phyloP scores from a whole-genome alignment of 2,888 invertebrate genomes.

The Theodoxus fluviatilis region DNA sequence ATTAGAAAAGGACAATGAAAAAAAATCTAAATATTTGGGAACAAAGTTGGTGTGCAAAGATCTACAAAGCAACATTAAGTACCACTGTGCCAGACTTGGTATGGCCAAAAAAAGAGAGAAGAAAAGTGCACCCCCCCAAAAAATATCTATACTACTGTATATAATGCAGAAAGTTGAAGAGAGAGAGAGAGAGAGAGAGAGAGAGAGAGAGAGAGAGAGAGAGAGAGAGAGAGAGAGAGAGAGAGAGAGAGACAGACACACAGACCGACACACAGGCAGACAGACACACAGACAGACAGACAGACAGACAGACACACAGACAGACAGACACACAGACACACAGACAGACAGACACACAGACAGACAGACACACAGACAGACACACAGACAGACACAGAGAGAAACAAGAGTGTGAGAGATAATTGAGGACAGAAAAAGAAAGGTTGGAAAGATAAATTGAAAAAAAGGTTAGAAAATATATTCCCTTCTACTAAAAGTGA shows the following conservation, averaged over 20 bases:
- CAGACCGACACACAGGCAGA: not conserved
- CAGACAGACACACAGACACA: not conserved
- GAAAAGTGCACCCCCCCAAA: no score
- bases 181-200: conserved; percentile 11
- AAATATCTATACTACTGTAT: no score
- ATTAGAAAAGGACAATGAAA: no score
- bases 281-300: not conserved
- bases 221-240: conserved; percentile 11
- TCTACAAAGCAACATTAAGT: no score
- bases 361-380: not conserved
- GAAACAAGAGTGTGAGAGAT: not conserved
- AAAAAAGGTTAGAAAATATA: no score
- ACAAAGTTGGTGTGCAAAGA: no score
- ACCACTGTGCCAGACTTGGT: no score
- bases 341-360: no score
- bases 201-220: not conserved
- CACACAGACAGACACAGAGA: not conserved
- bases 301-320: not conserved
- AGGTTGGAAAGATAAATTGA: no score
- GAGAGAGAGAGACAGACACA: not conserved
- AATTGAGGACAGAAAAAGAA: no score
- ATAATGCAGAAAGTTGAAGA: not conserved
- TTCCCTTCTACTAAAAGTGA: no score
- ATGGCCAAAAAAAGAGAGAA: conserved; percentile 12
- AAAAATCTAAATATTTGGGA: no score